Base-by-base conservation (phyloP, 2,797 vertebrate genomes). In the Dipus sagitta region DNA sequence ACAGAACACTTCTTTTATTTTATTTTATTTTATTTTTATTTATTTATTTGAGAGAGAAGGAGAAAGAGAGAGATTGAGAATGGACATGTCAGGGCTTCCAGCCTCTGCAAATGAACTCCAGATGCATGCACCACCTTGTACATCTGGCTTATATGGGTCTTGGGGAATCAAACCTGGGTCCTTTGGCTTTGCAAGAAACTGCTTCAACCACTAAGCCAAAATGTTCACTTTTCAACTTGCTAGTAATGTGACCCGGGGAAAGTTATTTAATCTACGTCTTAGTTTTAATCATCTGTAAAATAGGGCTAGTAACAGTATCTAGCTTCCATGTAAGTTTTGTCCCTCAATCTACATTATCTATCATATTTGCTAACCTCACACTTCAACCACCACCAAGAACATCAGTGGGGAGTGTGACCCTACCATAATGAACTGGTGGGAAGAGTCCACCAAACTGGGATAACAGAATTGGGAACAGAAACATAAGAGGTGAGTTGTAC, bases 261-360 rank as follows among this genome's bases (percentile, higher is more conserved):
- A 90, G 23, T 75, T 32, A 68, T 23, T 80, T 71, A 77, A 38
- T 76, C 10, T 62, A 14, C 60, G 28, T 8, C 1, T 2, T 58
- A 6, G 4, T 65, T 90, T 62, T 92, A 58, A 64, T 32, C 58
- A 81, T 84, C 70, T 87, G 28, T 32, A 84, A 92, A 89, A 86
- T 26, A 15, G 3, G 30, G 5, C 70, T 72, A 26, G 62, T 34
- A 64, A 70, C 11, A 65, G 2, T 42, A 54, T 18, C 10, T 70
- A 94, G 9, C 15, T 81, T 72, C 72, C 32, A 21, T 21, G 17
- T 79, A 23, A 80, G 3, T 70, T 11, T 28, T 87, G 74, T 28
- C 77, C 5, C 20, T 2, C 32, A 38, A 91, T 67, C 11, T 64
- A 79, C 15, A 32, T 1, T n/a, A 67, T 54, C 42, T 68, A 68